phyloP scores from a whole-genome alignment of 2,888 invertebrate species.

The Drosophila infuscata region DNA sequence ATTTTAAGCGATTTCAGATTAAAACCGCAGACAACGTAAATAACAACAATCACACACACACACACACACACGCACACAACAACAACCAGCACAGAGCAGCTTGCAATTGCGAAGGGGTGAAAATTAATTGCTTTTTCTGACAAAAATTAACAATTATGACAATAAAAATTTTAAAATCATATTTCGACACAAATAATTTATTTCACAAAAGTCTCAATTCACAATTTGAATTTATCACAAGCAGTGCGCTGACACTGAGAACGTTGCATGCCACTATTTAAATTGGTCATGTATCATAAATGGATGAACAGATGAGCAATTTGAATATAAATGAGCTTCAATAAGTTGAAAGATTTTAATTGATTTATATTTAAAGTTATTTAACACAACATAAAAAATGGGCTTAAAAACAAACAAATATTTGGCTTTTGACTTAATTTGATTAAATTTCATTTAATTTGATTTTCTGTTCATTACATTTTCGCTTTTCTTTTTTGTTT shows the following conservation, averaged over 20 bases:
- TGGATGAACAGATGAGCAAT: constrained; percentile 18
- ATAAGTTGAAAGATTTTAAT: not conserved
- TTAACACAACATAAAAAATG: not conserved
- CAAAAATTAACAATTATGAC: constrained; percentile 66
- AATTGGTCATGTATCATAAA: not conserved
- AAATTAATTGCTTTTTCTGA: constrained; percentile 61
- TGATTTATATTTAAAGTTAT: not conserved
- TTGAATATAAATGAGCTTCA: constrained; percentile 1
- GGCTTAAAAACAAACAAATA: not conserved
- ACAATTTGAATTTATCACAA: constrained; percentile 24
- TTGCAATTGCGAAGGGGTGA: constrained; percentile 2
- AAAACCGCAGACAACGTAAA: constrained; percentile 63
- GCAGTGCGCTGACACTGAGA: not conserved
- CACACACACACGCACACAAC: not conserved
- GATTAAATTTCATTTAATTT: not conserved
- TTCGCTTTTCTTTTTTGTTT: not conserved
- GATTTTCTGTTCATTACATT: not conserved
- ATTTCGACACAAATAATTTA: constrained; percentile 61
- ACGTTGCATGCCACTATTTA: constrained; percentile 30
- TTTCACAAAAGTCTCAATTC: constrained; percentile 35
- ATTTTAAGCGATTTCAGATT: constrained; percentile 64
- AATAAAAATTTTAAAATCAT: constrained; percentile 61
- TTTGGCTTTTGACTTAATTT: not conserved
- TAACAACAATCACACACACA: constrained; percentile 29
- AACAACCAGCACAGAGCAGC: constrained; percentile 9